Evolutionary conservation across 2,113 vertebrate species (phyloP).

Genomic region (Heloderma charlesbogerti): DNA sequence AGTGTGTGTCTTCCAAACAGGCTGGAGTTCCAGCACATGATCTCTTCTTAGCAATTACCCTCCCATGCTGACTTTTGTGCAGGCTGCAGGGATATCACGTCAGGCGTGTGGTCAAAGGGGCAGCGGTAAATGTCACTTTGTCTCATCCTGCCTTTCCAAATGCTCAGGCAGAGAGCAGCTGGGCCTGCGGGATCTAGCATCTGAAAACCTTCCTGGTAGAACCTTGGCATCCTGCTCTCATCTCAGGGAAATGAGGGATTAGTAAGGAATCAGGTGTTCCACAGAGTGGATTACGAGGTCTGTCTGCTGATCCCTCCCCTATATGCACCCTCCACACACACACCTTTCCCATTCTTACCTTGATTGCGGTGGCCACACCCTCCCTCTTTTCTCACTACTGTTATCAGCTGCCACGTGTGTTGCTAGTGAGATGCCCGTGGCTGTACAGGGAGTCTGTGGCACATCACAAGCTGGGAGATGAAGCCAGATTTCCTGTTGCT

Average conservation of each 20-base stretch:
- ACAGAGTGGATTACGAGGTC: not conserved
- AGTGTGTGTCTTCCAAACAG: not conserved
- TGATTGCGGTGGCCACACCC: not conserved
- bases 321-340: not conserved
- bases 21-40: not conserved
- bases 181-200: slow-evolving; percentile 6
- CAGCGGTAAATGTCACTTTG: not conserved
- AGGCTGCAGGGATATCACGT: not conserved
- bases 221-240: not conserved
- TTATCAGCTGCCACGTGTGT: not conserved
- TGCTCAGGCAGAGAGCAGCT: slow-evolving; percentile 22
- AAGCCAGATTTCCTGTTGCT: not conserved
- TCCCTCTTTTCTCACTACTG: too few species aligned
- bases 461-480: not conserved
- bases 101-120: too few species aligned
- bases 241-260: slow-evolving; percentile 24
- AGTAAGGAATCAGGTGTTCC: not conserved
- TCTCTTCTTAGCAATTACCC: not conserved
- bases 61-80: not conserved
- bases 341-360: not conserved
- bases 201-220: not conserved
- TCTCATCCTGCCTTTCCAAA: not conserved
- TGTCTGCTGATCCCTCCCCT: not conserved
- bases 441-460: not conserved
- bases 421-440: not conserved